Conservation (phyloP, 2,113 vertebrate species). For the Indri indri region DNA sequence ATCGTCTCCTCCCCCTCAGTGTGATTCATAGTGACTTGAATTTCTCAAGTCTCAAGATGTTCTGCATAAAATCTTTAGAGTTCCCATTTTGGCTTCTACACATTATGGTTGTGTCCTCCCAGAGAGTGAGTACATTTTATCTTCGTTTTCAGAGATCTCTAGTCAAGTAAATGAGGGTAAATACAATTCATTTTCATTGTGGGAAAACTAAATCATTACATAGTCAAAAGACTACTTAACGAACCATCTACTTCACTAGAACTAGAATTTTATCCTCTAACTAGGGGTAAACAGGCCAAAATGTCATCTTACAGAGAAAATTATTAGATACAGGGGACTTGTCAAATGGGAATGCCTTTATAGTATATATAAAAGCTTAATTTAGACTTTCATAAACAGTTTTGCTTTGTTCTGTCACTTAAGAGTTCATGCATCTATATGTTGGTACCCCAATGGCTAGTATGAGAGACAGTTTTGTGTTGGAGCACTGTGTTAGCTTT, state of each 20-base stretch:
- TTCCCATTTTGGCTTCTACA: not conserved
- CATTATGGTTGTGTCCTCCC: not conserved
- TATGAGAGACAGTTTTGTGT: not conserved
- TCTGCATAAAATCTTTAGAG: not conserved
- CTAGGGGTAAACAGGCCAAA: not conserved
- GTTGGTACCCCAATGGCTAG: not conserved
- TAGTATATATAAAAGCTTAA: not conserved
- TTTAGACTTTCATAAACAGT: not conserved
- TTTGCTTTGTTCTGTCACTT: not conserved
- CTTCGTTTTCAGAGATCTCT: conserved; percentile 16
- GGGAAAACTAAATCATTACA: not conserved
- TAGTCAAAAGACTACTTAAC: not conserved
- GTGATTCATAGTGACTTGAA: not conserved
- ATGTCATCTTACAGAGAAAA: not conserved
- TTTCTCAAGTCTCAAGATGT: not conserved
- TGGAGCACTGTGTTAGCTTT: not conserved
- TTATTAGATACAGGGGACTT: not conserved
- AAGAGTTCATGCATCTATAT: too few species aligned
- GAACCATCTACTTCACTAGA: not conserved
- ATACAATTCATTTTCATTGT: not conserved
- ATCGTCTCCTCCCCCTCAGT: not conserved
- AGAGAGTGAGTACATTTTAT: not conserved
- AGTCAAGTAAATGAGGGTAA: conserved; percentile 12
- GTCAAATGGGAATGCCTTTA: not conserved
- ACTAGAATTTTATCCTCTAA: not conserved